These are phyloP conservation scores for Galleria mellonella DNA, from an alignment of 1,140 invertebrate genomes.

Conservation along the genomic window DNA sequence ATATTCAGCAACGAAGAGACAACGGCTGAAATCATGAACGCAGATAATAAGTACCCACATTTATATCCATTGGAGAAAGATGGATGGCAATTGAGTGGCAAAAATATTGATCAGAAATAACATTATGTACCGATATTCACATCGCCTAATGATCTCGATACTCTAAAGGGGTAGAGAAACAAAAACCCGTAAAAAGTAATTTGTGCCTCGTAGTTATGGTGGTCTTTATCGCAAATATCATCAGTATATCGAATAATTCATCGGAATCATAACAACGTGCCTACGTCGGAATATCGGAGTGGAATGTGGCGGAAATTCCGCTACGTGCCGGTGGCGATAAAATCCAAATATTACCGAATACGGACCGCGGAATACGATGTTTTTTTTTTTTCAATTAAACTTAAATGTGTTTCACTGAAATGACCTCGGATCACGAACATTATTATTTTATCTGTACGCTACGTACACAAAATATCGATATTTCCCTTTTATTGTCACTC, in stretches of 20 bases:
- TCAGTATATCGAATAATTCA: neutral
- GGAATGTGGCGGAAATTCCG: slow-evolving; percentile 7
- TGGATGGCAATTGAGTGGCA: too few species aligned
- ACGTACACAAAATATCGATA: too few species aligned
- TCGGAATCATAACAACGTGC: slow-evolving; percentile 5
- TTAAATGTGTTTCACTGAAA: slow-evolving; percentile 3
- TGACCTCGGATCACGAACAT: too few species aligned
- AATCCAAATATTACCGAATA: slow-evolving; percentile 4
- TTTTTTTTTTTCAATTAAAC: slow-evolving; percentile 11
- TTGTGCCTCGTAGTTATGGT: neutral
- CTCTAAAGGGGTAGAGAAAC: too few species aligned
- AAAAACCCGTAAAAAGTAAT: neutral
- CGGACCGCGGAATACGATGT: neutral
- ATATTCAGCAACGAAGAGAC: too few species aligned
- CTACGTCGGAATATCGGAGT: neutral
- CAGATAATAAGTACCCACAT: too few species aligned
- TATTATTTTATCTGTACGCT: too few species aligned
- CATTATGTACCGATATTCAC: neutral
- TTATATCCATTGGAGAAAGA: too few species aligned
- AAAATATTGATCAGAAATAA: too few species aligned
- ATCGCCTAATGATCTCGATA: neutral
- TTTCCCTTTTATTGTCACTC: too few species aligned
- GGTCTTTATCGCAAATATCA: neutral
- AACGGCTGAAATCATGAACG: too few species aligned
- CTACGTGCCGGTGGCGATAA: slow-evolving; percentile 8